Base-by-base conservation (phyloP, 2,888 invertebrate species). In the Cylindroiulus punctatus region DNA sequence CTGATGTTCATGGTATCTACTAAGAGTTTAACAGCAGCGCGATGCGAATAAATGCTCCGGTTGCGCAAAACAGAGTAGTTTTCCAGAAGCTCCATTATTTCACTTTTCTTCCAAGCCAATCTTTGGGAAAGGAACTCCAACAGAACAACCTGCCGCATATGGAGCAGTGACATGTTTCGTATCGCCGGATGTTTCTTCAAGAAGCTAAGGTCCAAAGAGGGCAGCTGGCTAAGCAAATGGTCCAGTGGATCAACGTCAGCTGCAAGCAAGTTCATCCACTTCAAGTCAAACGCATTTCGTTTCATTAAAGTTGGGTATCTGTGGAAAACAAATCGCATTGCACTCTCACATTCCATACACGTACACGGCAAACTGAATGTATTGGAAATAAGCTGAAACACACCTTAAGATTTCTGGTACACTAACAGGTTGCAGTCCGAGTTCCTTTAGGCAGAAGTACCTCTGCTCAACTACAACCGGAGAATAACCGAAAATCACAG, bases 391-490 rank as follows among this genome's bases (percentile, higher is more conserved):
- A 65, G 2, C 12, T 30, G 12, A 5, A 30, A 76, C 12, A 83
- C 2, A 83, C 83, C 83, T 83, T 40, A 40, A 83, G n/a, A 83
- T 83, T 83, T 83, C 83, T 40, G 83, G 83, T 44, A 83, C 2
- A 22, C 26, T 40, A 19, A 83, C 1, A 42, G 83, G 83, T 19
- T 44, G 22, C 14, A 83, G 36, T 8, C 83, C 83, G 26, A 83
- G 44, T 83, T 83, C 83, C 42, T 42, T 83, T 17, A 83, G 14
- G 26, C 22, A 44, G 1, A n/a, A 36, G 36, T 40, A 83, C 12
- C 83, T 22, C 22, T 44, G 42, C 10, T 83, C 83, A 19, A 40
- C 40, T n/a, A 26, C 26, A 42, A 22, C 40, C 14, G 83, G 83
- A 40, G 2, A 40, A 40, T 83, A 19, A 5, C 83, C 26, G 0